Base-by-base conservation (phyloP, 2,113 vertebrate genomes). In the Tachycineta bicolor region DNA sequence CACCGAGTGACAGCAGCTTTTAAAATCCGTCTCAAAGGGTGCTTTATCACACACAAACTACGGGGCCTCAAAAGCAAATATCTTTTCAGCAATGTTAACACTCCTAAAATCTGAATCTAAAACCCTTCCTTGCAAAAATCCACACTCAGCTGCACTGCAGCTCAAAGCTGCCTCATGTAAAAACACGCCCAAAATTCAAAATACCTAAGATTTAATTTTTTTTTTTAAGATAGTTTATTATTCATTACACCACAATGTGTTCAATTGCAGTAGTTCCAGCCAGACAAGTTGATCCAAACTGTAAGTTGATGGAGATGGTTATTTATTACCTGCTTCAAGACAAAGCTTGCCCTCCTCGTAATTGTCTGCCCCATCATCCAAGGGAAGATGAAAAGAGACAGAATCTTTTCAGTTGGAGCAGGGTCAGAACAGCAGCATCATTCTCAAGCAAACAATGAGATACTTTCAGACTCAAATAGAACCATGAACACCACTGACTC, bases 181-280 rank as follows among this genome's bases (percentile, higher is more conserved):
- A 78, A 94, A 31, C 74, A 89, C 37, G 37, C 50, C 59, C 67
- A 19, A 49, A 63, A 93, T 49, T 82, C 78, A 75, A 85, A 90
- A n/a, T 39, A 41, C n/a, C 1, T 14, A 28, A 73, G 62, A 55
- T 59, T 94, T 24, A 23, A 16, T 44, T 60, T 74, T 69, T 69
- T 69, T 69, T 63, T 69, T 62, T 7, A 56, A 74, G 47, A 8
- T 39, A 29, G 63, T 76, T 94, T 90, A 77, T 85, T 93, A 75
- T 77, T 93, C 62, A 86, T 87, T 68, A 87, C 55, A 93, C 82
- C 88, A 79, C 53, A 67, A 86, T 87, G 74, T 56, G 41, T 85
- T 95, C 74, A 95, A 71, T 14, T 88, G 93, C 87, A 89, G 92
- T 81, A 84, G 93, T 96, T 97, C 97, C 96, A 97, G 94, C 95